phyloP scores from a whole-genome alignment of 37 sponge, comb jelly and placozoan genomes.

The Beroe ovata region DNA sequence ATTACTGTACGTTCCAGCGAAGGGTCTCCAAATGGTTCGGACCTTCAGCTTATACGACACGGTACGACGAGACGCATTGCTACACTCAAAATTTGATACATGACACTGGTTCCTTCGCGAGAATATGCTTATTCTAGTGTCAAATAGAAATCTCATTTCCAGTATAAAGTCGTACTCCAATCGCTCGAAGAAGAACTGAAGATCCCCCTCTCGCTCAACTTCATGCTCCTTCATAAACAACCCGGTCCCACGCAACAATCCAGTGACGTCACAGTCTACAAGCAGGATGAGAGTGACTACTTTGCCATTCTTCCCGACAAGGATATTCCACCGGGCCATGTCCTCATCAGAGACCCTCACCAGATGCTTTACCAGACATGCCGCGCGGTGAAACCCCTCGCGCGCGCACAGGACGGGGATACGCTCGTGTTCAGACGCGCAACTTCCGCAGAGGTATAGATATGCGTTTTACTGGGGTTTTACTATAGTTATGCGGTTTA shows the following conservation, averaged over 20 bases:
- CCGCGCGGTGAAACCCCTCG: background rate
- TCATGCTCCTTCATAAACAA: constrained; percentile 24
- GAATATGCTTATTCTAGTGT: too few species aligned
- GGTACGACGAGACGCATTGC: too few species aligned
- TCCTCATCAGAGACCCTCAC: background rate
- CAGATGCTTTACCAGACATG: constrained; percentile 57
- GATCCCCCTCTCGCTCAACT: constrained; percentile 14
- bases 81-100: too few species aligned
- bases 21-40: background rate
- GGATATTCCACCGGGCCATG: background rate
- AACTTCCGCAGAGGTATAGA: background rate
- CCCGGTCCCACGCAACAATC: background rate
- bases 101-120: too few species aligned
- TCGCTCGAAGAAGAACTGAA: constrained; percentile 30
- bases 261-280: background rate
- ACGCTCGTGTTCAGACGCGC: background rate
- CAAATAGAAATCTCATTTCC: too few species aligned
- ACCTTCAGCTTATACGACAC: constrained; percentile 57
- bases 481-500: too few species aligned
- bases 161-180: background rate
- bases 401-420: constrained; percentile 23
- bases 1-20: background rate
- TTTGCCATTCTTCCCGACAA: background rate
- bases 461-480: too few species aligned
- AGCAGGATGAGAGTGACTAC: background rate